Percentiles rank a stretch among this genome's conserved stretches.
These are phyloP conservation scores for Agriopis leucophaearia DNA, from an alignment of 2,888 invertebrate species.

Conservation along the genomic window DNA sequence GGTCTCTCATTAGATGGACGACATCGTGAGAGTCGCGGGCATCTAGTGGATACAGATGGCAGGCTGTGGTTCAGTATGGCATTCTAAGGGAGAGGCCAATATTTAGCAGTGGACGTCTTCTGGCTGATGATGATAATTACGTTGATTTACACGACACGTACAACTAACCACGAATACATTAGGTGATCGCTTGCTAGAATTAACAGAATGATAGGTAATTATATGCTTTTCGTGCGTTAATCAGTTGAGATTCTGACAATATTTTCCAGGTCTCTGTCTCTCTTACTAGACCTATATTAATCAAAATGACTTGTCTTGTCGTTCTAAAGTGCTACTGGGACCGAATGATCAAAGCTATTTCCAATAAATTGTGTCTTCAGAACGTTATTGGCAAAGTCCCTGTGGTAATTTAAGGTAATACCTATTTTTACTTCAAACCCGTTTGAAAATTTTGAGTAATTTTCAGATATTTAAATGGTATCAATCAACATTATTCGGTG, in stretches of 20 bases:
- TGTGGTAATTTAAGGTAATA: conserved; percentile 3
- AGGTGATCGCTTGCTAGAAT: no score
- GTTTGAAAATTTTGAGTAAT: background rate
- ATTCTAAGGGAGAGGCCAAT: no score
- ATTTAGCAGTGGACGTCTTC: no score
- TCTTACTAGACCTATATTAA: background rate
- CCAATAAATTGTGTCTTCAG: conserved; percentile 14
- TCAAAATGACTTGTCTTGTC: conserved; percentile 16
- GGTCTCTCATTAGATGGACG: no score
- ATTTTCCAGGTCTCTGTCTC: background rate
- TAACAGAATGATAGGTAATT: no score
- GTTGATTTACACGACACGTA: no score
- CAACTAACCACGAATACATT: no score
- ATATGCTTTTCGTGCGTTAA: no score
- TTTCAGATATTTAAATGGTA: background rate
- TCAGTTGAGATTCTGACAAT: background rate
- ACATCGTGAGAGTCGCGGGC: no score
- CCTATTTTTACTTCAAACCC: background rate
- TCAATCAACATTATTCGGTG: background rate
- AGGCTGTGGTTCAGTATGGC: no score
- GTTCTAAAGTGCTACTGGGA: conserved; percentile 14
- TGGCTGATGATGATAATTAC: no score
- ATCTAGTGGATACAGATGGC: no score
- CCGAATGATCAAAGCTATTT: conserved; percentile 14
- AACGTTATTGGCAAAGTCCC: conserved; percentile 13